These are phyloP conservation scores for Dendrocincla tyrannina DNA, from an alignment of 2,797 vertebrate species.

Conservation along the genomic window DNA sequence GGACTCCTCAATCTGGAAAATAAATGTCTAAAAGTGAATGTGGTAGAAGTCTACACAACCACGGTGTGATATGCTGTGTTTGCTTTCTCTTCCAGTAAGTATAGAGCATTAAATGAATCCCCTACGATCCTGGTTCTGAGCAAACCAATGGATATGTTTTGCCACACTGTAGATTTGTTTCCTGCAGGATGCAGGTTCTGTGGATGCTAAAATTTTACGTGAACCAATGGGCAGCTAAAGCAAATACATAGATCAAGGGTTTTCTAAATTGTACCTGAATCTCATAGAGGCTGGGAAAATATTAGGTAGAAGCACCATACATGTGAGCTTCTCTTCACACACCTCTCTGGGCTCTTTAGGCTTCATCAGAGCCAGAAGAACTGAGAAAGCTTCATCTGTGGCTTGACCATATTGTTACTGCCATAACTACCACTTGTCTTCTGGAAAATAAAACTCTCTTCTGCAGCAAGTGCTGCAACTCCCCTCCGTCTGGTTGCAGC, in stretches of 20 bases:
- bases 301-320: background rate
- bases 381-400: background rate
- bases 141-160: background rate
- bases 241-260: background rate
- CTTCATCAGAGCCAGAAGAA: background rate
- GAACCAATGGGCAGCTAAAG: background rate
- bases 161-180: background rate
- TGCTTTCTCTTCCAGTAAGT: background rate
- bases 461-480: background rate
- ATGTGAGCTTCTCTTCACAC: no score
- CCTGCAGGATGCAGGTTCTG: background rate
- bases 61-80: background rate
- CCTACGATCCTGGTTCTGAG: background rate
- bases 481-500: background rate
- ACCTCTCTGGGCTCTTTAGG: background rate
- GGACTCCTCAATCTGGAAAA: background rate
- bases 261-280: background rate
- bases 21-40: background rate
- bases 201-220: background rate
- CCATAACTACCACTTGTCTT: background rate
- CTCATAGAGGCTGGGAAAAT: background rate
- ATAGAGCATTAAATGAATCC: background rate
- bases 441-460: background rate
- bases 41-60: background rate
- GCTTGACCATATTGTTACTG: background rate